Evolutionary conservation across 2,797 vertebrate genomes (phyloP).

Genomic region (Lepidocolaptes lacrymiger): DNA sequence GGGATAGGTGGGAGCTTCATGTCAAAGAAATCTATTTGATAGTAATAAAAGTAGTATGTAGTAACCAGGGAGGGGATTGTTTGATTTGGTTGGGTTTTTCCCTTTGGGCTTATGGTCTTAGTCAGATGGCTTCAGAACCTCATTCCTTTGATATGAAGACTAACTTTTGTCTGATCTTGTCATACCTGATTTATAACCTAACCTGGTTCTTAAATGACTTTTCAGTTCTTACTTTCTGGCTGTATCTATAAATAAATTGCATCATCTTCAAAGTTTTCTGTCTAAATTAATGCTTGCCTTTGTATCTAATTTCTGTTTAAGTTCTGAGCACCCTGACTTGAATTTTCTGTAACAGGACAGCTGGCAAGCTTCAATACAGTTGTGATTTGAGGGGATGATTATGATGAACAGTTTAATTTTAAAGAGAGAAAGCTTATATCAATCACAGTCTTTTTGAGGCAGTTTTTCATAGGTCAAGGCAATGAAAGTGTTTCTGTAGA

Average conservation of each 20-base stretch:
- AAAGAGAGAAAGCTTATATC: neutral
- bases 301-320: neutral
- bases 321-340: neutral
- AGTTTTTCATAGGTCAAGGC: neutral
- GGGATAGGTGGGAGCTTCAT: neutral
- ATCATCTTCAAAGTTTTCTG: neutral
- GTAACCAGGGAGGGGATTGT: fast-evolving
- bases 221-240: neutral
- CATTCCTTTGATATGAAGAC: neutral
- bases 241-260: neutral
- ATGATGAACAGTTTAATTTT: neutral
- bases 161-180: neutral
- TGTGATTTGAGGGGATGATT: neutral
- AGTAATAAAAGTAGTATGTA: neutral
- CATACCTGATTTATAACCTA: neutral
- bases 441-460: neutral
- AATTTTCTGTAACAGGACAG: neutral
- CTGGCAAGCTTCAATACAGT: neutral
- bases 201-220: neutral
- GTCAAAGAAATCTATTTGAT: neutral
- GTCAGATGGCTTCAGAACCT: neutral
- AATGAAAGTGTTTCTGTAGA: neutral
- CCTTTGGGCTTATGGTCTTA: neutral
- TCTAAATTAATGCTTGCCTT: neutral
- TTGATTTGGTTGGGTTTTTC: neutral